These are phyloP conservation scores for Erebia epiphron DNA, from an alignment of 2,888 invertebrate species.

Conservation along the genomic window DNA sequence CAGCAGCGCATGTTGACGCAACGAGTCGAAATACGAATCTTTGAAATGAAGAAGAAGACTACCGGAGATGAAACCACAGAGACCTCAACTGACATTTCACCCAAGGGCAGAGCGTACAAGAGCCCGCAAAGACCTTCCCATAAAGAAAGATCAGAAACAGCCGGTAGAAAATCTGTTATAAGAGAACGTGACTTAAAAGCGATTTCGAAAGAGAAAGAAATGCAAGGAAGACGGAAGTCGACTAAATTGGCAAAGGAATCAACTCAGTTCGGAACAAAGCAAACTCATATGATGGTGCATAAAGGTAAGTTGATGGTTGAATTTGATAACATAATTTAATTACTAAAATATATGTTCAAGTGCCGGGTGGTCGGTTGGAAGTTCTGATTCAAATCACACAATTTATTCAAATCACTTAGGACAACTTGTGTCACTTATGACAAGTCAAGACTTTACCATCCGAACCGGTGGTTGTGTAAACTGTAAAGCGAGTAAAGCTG, in stretches of 20 bases:
- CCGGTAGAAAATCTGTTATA: background rate
- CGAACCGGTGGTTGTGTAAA: too few species aligned
- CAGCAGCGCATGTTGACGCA: slow-evolving; percentile 66
- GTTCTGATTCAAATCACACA: too few species aligned
- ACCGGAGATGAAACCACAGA: slow-evolving; percentile 1
- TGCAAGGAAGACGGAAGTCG: background rate
- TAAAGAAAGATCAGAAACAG: background rate
- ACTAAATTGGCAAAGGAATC: background rate
- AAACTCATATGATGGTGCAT: slow-evolving; percentile 8
- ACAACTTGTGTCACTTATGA: too few species aligned
- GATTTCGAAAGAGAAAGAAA: background rate
- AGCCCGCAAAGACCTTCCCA: background rate
- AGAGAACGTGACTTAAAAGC: background rate
- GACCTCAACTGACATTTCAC: background rate
- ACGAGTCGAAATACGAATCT: slow-evolving; percentile 56
- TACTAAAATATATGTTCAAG: too few species aligned
- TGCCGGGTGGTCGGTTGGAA: too few species aligned
- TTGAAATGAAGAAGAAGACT: slow-evolving; percentile 40
- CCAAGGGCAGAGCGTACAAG: background rate
- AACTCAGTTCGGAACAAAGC: background rate
- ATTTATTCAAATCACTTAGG: too few species aligned
- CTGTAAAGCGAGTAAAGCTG: too few species aligned
- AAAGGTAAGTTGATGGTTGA: background rate
- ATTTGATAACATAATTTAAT: too few species aligned
- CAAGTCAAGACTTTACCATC: too few species aligned